A percentile compares a stretch with the other conserved stretches of the same genome.
Evolutionary conservation across 2,113 vertebrate genomes (phyloP).

Genomic region (Hippocampus abdominalis): DNA sequence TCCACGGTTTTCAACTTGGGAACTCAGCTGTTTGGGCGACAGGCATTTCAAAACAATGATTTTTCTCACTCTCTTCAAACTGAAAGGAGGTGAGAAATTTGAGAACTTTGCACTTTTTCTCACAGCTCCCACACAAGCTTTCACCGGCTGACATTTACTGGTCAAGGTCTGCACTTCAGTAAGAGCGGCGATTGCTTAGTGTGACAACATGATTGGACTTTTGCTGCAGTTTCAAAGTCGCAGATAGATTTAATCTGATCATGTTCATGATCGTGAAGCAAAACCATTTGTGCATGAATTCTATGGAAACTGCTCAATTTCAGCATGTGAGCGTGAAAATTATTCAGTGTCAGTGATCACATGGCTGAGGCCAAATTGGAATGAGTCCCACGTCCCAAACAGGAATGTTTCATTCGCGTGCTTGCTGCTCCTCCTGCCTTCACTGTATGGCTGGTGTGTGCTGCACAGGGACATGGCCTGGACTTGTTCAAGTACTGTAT

Average conservation of each 20-base stretch:
- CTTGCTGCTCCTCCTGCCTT: not conserved
- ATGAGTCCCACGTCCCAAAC: not conserved
- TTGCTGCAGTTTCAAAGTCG: not conserved
- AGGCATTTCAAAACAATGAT: conserved; percentile 38
- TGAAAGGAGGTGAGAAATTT: conserved; percentile 20
- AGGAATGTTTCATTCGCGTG: conserved; percentile 49
- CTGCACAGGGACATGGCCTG: not conserved
- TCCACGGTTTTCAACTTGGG: conserved; percentile 13
- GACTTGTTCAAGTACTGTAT: not conserved
- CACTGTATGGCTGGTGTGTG: not conserved
- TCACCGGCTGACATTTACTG: conserved; percentile 4
- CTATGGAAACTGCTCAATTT: not conserved
- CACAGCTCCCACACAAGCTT: not conserved
- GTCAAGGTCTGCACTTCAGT: not conserved
- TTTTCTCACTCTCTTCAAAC: conserved; percentile 22
- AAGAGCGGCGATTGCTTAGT: not conserved
- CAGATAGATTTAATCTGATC: not conserved
- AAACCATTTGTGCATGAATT: not conserved
- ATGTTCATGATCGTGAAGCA: not conserved
- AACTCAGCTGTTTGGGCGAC: conserved; percentile 30
- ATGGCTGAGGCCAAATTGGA: conserved; percentile 12
- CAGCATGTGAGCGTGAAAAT: not conserved
- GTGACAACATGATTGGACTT: not conserved
- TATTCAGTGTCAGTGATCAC: conserved; percentile 12
- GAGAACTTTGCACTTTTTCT: conserved; percentile 6